Evolutionary conservation across 2,888 invertebrate species (phyloP).

Genomic region (Scaptomyza flava): DNA sequence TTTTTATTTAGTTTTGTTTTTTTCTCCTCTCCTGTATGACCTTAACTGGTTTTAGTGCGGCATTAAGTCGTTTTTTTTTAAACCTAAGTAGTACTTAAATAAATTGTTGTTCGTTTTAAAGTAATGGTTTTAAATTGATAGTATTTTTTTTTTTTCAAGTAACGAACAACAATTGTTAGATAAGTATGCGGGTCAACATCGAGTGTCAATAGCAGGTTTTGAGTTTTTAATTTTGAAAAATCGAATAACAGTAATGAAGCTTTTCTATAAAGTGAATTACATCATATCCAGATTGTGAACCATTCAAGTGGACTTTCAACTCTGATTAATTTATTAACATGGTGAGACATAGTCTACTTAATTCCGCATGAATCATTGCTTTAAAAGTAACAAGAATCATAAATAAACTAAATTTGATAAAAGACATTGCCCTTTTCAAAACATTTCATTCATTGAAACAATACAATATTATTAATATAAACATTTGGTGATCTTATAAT

Average conservation of each 20-base stretch:
- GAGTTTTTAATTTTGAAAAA: neutral
- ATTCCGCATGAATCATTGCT: neutral
- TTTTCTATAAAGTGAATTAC: too few relatives aligned
- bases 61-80: slow-evolving; percentile 1
- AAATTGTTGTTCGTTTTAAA: neutral
- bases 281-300: neutral
- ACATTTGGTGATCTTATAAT: neutral
- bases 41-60: slow-evolving; percentile 2
- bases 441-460: neutral
- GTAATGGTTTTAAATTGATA: slow-evolving; percentile 1
- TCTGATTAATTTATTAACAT: neutral
- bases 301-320: neutral
- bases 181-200: neutral
- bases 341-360: neutral
- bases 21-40: slow-evolving; percentile 2
- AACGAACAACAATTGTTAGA: neutral
- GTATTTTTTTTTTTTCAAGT: neutral
- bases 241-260: too few relatives aligned
- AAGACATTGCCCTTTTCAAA: neutral
- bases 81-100: neutral
- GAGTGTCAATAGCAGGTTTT: neutral
- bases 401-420: neutral
- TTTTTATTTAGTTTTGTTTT: neutral
- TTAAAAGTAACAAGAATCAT: neutral
- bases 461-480: neutral